Conservation (phyloP, 2,797 vertebrate genomes). For the Loris lydekkerianus region DNA sequence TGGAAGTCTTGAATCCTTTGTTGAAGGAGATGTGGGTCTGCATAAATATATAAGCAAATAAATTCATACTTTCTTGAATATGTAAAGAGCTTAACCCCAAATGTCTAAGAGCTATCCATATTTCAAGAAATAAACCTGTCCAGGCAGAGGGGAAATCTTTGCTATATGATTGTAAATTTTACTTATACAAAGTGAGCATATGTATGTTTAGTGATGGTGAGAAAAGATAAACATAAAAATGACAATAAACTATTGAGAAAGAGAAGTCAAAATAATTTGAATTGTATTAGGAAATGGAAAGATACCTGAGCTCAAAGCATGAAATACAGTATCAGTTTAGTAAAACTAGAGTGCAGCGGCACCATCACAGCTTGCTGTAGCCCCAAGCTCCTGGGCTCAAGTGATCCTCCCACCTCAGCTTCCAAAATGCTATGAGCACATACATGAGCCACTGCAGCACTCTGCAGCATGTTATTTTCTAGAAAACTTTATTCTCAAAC, state of each 20-base stretch:
- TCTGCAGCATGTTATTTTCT: not conserved
- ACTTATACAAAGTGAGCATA: not conserved
- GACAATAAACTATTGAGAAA: constrained; percentile 47
- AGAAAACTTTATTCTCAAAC: constrained; percentile 31
- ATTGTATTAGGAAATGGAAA: constrained; percentile 37
- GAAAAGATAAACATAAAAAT: constrained; percentile 50
- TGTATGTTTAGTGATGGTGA: not conserved
- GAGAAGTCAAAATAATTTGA: constrained; percentile 24
- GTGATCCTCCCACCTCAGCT: not conserved
- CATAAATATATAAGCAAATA: constrained; percentile 54
- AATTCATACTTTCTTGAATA: not conserved
- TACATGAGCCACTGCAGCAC: not conserved
- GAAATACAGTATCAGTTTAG: not conserved
- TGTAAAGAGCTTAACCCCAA: constrained; percentile 38
- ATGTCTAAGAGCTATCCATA: constrained; percentile 22
- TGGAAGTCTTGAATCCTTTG: constrained; percentile 19
- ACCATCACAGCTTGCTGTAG: not conserved
- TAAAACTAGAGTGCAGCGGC: not conserved
- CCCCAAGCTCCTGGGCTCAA: not conserved
- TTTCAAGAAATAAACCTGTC: constrained; percentile 62
- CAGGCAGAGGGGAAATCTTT: not conserved
- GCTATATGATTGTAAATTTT: constrained; percentile 56
- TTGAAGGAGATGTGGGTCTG: constrained; percentile 23
- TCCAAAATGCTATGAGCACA: not conserved
- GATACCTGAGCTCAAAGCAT: not conserved